These are phyloP conservation scores for Aleiodes leptofemur DNA, from an alignment of 2,888 invertebrate species.

Conservation along the genomic window DNA sequence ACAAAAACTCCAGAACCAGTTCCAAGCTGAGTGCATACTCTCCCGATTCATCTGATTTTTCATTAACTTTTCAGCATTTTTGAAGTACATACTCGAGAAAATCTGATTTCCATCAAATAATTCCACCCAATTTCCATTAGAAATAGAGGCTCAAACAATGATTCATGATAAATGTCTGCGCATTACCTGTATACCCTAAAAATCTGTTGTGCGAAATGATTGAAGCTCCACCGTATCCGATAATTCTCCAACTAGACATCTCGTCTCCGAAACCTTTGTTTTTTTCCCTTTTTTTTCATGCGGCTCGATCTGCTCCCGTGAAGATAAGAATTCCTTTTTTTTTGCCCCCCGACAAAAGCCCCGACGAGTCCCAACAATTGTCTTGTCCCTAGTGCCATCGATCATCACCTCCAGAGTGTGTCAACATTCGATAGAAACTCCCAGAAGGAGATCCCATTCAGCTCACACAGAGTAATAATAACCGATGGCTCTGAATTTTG, in stretches of 20 bases:
- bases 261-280: conserved; percentile 4
- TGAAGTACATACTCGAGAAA: too few species aligned
- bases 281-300: neutral
- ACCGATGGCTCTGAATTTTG: too few species aligned
- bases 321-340: conserved; percentile 48
- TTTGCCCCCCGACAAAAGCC: neutral
- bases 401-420: conserved; percentile 39
- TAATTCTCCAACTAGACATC: conserved; percentile 6
- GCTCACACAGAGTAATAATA: neutral
- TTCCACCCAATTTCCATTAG: too few species aligned
- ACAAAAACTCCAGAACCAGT: too few species aligned
- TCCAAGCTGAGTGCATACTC: too few species aligned
- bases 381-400: neutral
- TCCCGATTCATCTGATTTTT: too few species aligned
- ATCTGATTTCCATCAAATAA: too few species aligned
- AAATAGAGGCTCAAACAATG: too few species aligned
- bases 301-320: conserved; percentile 31
- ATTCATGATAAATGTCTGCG: too few species aligned
- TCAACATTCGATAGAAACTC: conserved; percentile 1
- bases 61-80: too few species aligned
- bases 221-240: conserved; percentile 8
- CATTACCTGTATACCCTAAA: too few species aligned
- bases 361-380: conserved; percentile 18
- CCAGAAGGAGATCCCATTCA: neutral
- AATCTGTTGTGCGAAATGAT: conserved; percentile 11